Evolutionary conservation across 2,797 vertebrate species (phyloP).

Genomic region (Premnoplex brunnescens): DNA sequence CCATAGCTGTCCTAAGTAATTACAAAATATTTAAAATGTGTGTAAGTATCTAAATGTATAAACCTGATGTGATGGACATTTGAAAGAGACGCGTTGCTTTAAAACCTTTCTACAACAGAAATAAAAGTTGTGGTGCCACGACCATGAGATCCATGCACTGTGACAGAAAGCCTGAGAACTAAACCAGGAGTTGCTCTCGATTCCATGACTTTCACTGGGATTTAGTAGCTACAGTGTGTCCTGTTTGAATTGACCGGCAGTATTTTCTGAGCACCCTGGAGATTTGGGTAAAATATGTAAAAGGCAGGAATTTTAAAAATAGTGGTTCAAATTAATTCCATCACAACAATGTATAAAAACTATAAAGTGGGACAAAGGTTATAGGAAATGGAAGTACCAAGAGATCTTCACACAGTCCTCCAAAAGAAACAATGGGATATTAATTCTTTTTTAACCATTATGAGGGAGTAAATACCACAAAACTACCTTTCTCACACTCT

Average conservation of each 20-base stretch:
- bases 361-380: slow-evolving; percentile 61
- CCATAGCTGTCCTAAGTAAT: neutral
- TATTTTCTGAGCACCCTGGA: slow-evolving; percentile 42
- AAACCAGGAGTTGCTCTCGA: neutral
- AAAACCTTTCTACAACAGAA: neutral
- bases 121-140: neutral
- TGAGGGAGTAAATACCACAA: neutral
- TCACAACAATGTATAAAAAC: slow-evolving; percentile 56
- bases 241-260: neutral
- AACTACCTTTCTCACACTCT: neutral
- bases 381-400: slow-evolving; percentile 69
- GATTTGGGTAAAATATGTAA: slow-evolving; percentile 42
- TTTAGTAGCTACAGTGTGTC: neutral
- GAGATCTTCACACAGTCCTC: slow-evolving; percentile 45
- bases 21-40: neutral
- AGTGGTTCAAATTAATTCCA: slow-evolving; percentile 46
- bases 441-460: slow-evolving; percentile 7
- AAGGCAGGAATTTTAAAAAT: slow-evolving; percentile 58
- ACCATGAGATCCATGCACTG: neutral
- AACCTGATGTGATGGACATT: neutral
- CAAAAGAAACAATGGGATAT: slow-evolving; percentile 46
- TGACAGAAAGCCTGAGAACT: neutral
- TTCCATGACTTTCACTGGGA: neutral
- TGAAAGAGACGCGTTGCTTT: neutral
- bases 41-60: neutral